Evolutionary conservation across 2,888 invertebrate genomes (phyloP), one percentile per base, ranked within the genome.

Genomic region (Chironomus riparius): DNA sequence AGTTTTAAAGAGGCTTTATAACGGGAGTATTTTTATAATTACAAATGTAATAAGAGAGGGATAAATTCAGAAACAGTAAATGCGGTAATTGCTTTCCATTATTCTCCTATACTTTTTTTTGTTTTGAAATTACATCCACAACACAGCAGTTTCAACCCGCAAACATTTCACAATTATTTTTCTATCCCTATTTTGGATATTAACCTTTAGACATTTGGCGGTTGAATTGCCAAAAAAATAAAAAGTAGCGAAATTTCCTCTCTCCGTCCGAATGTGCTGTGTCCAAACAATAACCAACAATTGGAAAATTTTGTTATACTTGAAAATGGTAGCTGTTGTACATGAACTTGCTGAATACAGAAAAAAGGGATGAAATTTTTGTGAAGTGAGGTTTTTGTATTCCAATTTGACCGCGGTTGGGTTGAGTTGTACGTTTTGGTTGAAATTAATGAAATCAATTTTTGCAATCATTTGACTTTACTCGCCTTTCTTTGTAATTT

Each of bases 141-240:
- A 38, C 38, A 38, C 38, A 38, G 38, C 38, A 38, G 38, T 38
- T 38, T 10, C n/a, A n/a, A 38, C 38, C 38, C 38, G 38, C 38
- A 38, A 38, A 38, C 38, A 38, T 38, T 38, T 15, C 15, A 50
- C 50, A 50, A n/a, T 50, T 50, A 50, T 50, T 18, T 18, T 56
- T 56, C 15, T 56, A 7, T 56, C 56, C 15, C 15, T 56, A 18
- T 56, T 56, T 56, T 56, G n/a, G 70, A 70, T 47, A 48, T 68
- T 68, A 68, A 47, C 68, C 74, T 74, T 74, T 38, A 47, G 74
- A 65, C 74, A 61, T 74, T 74, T 47, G 68, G 74, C 74, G 74
- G 74, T 74, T 15, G 12, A 24, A 13, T 24, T 18, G 21, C 22
- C 24, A 12, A 65, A 65, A 65, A 65, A 65, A 2, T 22, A 21